Base-by-base conservation (phyloP, 2,888 invertebrate genomes). In the Lottia gigantea region DNA sequence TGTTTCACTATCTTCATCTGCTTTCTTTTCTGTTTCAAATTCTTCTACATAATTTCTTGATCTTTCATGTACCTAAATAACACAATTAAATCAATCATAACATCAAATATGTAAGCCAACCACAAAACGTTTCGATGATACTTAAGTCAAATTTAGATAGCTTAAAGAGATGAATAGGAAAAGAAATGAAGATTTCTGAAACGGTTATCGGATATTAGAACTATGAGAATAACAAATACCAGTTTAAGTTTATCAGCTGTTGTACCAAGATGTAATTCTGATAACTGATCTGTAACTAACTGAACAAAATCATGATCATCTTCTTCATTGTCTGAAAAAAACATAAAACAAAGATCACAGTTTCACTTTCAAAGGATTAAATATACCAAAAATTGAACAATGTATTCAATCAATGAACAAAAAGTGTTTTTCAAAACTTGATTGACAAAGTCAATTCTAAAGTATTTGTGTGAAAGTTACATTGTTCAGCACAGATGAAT, bases 231-330 rank as follows among this genome's bases (percentile, higher is more conserved):
- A 15, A 23, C 31, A 76, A 88, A 87, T 80, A 92, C 92, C 78
- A 90, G 91, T 55, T 91, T 88, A 46, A 94, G 87, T 66, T 92
- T 92, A 70, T 92, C 92, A 79, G 92, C 81, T 67, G 78, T 81
- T 67, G 79, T 82, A 49, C 78, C 84, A 16, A 87, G 73, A 64
- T 85, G 82, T 6, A 88, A 76, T 46, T 85, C 77, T 25, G 78
- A 72, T 61, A 85, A 72, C 62, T 84, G 73, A 31, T 86, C 83
- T 19, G 81, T 82, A 40, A 86, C 78, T 23, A 87, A 78, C 49
- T 79, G 76, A 6, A 74, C 75, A 79, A 88, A 88, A 31, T 88
- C 86, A 65, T 87, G 87, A 31, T 85, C 84, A n/a, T 76, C 71
- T 31, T 79, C 77, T 63, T 81, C 78, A 40, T 40, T 40, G 40